phyloP scores from a whole-genome alignment of 2,888 invertebrate species.

The Drosophila diplacantha region DNA sequence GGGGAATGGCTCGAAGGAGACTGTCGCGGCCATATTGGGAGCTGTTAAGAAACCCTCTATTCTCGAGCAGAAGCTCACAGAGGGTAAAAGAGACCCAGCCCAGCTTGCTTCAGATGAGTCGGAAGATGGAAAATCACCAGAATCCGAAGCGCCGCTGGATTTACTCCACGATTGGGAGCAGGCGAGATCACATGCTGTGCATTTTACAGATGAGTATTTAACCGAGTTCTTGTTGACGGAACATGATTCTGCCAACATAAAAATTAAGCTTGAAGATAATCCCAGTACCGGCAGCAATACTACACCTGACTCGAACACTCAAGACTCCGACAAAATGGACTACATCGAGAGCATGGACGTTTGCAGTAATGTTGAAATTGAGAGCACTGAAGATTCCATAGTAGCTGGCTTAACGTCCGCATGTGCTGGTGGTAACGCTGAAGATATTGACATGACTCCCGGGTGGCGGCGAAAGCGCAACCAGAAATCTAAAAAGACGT shows the following conservation, averaged over 20 bases:
- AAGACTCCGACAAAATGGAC: conserved; percentile 71
- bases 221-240: conserved; percentile 52
- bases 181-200: conserved; percentile 80
- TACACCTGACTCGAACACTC: conserved; percentile 51
- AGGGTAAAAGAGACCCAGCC: conserved; percentile 78
- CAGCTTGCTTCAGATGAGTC: conserved; percentile 60
- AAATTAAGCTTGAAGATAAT: conserved; percentile 57
- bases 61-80: conserved; percentile 84
- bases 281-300: conserved; percentile 20
- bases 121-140: conserved; percentile 68
- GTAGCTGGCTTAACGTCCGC: conserved; percentile 47
- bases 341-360: conserved; percentile 75
- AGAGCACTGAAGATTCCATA: conserved; percentile 70
- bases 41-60: conserved; percentile 82
- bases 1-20: conserved; percentile 78
- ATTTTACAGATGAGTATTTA: conserved; percentile 68
- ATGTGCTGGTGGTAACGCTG: conserved; percentile 47
- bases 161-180: conserved; percentile 79
- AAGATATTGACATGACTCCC: conserved; percentile 50
- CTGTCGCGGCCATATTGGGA: conserved; percentile 78
- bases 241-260: conserved; percentile 7
- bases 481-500: conserved; percentile 64
- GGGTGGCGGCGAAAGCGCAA: conserved; percentile 61
- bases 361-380: conserved; percentile 76
- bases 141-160: conserved; percentile 72